Evolutionary conservation across 2,113 vertebrate species (phyloP), one percentile per base, ranked within the genome.

Genomic region (Lynx canadensis): DNA sequence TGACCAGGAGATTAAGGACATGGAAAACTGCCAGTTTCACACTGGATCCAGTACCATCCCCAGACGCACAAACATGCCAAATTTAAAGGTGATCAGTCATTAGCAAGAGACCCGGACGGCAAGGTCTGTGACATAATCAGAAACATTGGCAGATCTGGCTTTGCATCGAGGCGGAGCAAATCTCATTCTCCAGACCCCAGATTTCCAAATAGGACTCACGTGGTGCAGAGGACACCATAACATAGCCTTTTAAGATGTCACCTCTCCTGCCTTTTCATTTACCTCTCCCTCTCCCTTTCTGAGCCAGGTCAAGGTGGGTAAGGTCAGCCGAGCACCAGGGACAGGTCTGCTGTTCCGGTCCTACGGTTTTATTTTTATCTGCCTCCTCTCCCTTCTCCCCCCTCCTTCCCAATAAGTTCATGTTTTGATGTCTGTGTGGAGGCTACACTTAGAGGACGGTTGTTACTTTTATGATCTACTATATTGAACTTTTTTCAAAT

Each of bases 341-440:
- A 79, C 79, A 45, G 41, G 18, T 68, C 68, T 38, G 80, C 80
- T 66, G 74, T 36, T 92, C 68, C 91, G 63, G 55, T 60, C 69
- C 74, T 68, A 36, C 27, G 27, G 36, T 78, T 90, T 96, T 87
- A 83, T 91, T 93, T 93, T 96, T 79, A 76, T 82, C 38, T 57
- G 60, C 69, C 33, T 94, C 55, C 57, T 31, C 18, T 23, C 36
- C n/a, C 18, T 60, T 16, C 13, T n/a, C 23, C 19, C 65, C 16
- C 27, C 38, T 41, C 33, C 13, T 23, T 25, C 36, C 33, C 60
- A 45, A 18, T 41, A 68, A 78, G 52, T 91, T 92, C 55, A 38
- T 86, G 66, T 85, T 89, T 88, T 82, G 80, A 29, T 87, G 36
- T 90, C 83, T 81, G 1, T 52, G 23, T 25, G 63, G 33, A 83